phyloP scores from a whole-genome alignment of 2,888 invertebrate genomes.

The Eueremaeus valkanovi region DNA sequence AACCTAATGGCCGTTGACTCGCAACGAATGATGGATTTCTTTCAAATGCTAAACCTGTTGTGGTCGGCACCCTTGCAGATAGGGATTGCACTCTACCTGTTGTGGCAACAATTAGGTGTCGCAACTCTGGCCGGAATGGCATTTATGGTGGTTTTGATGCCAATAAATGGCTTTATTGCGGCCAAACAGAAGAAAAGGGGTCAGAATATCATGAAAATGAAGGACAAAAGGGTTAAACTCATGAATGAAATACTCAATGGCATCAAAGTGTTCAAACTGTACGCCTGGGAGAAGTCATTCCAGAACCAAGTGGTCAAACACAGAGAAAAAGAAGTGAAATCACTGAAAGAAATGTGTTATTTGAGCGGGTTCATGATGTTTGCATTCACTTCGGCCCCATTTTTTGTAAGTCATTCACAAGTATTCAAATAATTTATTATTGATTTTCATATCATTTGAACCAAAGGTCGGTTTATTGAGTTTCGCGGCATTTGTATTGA shows the following conservation, averaged over 20 bases:
- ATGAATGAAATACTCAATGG: constrained; percentile 91
- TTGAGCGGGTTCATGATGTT: constrained; percentile 83
- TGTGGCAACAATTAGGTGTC: constrained; percentile 47
- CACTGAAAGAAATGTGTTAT: constrained; percentile 80
- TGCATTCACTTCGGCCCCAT: constrained; percentile 87
- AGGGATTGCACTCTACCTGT: constrained; percentile 45
- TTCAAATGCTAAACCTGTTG: constrained; percentile 50
- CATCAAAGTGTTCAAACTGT: constrained; percentile 85
- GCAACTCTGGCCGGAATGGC: constrained; percentile 56
- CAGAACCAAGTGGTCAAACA: constrained; percentile 80
- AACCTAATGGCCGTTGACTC: constrained; percentile 58
- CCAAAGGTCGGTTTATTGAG: constrained; percentile 37
- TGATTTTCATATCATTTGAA: constrained; percentile 55
- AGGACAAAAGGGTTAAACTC: constrained; percentile 84
- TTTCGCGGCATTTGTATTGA: constrained; percentile 39
- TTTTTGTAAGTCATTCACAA: constrained; percentile 32
- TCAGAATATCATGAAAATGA: constrained; percentile 68
- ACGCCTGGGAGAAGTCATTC: constrained; percentile 92
- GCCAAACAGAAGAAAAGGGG: constrained; percentile 45
- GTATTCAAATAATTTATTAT: constrained; percentile 32
- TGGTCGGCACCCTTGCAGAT: constrained; percentile 53
- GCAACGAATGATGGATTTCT: constrained; percentile 52
- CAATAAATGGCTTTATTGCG: constrained; percentile 51
- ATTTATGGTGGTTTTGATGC: constrained; percentile 56
- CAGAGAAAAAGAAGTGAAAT: constrained; percentile 77